Base-by-base conservation (phyloP, 2,797 vertebrate genomes). In the Typhlichthys subterraneus region DNA sequence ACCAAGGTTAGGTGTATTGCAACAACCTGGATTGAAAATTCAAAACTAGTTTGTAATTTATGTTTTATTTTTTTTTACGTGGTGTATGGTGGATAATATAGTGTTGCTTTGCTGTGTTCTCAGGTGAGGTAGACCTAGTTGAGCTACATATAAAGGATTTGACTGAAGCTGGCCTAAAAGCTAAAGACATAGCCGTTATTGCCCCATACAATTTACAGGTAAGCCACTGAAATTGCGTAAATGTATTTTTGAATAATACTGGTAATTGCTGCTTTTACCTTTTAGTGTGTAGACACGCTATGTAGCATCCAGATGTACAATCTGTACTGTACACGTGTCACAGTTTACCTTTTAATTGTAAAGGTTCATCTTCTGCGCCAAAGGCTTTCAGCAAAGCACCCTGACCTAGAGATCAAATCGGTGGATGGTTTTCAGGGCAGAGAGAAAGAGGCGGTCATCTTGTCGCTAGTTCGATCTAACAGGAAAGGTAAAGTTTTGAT, bases 161-260 rank as follows among this genome's bases (percentile, higher is more conserved):
- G 86, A 93, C 92, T 61, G 93, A 93, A 0, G 96, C 95, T 1
- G 97, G 97, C 0, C 86, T 99, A 47, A 93, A 87, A 73, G 92
- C 94, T 0, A 87, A 85, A 61, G 96, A 99, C 76, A 91, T 99
- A 0, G 97, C 95, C 0, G 92, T 99, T 45, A 95, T 99, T 67
- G 92, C 98, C 0, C 97, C 98, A 0, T 99, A 99, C 83, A 99
- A 99, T 83, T 93, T 99, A 13, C 98, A 99, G 91, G 98, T 98
- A 81, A 76, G 88, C 64, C 55, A 46, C 45, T 46, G 12, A 73
- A 51, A 3, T 15, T 14, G 14, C 42, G n/a, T 4, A 15, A n/a
- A 56, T 42, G 23, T n/a, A 56, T 17, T 33, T 10, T 53, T 53
- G 9, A 29, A 29, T 29, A 29, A 29, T 29, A 29, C 23, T 29